Percentiles rank a stretch among this genome's conserved stretches.
These are phyloP conservation scores for Drosophila fulvimacula DNA, from an alignment of 2,888 invertebrate genomes.

Conservation along the genomic window DNA sequence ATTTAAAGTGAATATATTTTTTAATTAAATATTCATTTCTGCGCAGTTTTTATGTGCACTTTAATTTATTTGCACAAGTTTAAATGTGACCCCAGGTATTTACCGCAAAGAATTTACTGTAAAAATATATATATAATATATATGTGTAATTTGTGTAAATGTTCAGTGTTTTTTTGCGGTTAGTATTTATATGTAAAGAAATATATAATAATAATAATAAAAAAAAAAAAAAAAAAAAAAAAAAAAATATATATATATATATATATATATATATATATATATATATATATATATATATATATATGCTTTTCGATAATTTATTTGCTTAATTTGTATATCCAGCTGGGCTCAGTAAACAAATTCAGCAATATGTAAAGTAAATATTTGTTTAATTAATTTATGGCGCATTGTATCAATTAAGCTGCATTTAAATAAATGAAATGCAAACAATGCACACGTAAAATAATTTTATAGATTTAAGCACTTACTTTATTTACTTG, in stretches of 20 bases:
- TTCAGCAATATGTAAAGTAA: background rate
- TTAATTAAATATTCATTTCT: background rate
- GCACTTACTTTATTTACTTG: background rate
- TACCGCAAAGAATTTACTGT: background rate
- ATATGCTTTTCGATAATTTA: background rate
- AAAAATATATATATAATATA: background rate
- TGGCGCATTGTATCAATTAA: background rate
- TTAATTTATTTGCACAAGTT: background rate
- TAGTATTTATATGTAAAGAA: too few relatives aligned
- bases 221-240: too few relatives aligned
- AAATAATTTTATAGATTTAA: background rate
- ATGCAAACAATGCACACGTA: background rate
- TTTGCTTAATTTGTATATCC: background rate
- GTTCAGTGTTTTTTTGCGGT: too few relatives aligned
- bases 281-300: background rate
- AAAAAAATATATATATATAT: background rate
- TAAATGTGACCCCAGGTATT: background rate
- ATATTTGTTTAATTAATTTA: conserved; percentile 12
- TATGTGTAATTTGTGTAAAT: too few relatives aligned
- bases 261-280: background rate
- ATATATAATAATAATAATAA: too few relatives aligned
- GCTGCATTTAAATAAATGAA: conserved; percentile 1
- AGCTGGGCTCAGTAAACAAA: background rate
- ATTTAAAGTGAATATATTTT: background rate
- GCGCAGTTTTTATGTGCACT: background rate